Base-by-base conservation (phyloP, 2,113 vertebrate genomes). In the Centropus bengalensis region DNA sequence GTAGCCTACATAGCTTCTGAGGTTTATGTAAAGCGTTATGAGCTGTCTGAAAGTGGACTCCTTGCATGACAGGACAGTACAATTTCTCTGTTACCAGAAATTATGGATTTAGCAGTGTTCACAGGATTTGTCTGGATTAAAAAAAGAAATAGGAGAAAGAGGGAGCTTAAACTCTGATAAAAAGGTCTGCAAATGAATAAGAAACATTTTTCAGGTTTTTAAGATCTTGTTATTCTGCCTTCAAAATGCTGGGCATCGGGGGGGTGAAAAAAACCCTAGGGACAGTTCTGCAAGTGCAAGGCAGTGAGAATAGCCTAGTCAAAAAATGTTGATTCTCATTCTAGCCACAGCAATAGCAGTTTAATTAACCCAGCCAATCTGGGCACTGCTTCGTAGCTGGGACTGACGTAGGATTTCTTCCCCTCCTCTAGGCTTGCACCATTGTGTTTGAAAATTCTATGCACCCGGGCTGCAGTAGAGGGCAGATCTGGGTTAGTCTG, bases 181-280 rank as follows among this genome's bases (percentile, higher is more conserved):
- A 86, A 83, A 56, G 4, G 16, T 86, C 10, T 18, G 62, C 16
- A 71, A 52, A 16, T n/a, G 14, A 73, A n/a, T 62, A 90, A 67
- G 4, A 51, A 89, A 16, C 5, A 49, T 23, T 74, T 74, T 81
- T 20, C 21, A 64, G 16, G 2, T 49, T 83, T 89, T 69, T 52
- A 76, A 56, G 17, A 80, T 12, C 7, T 59, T 47, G 23, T 44
- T 80, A 44, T 6, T 32, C 14, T 26, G 28, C 23, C 45, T 81
- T 84, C 26, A 66, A 40, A 83, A 58, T 56, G 30, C 38, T 78
- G 51, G 27, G 12, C 66, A 45, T 58, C 24, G 7, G 17, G 1
- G 44, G 15, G 44, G 14, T 36, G 12, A 18, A 45, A 45, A 36
- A 45, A 45, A 1, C 0, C 0, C 21, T 36, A 32, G 20, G 18